Conservation (phyloP, 2,113 vertebrate species). For the Monopterus albus region DNA sequence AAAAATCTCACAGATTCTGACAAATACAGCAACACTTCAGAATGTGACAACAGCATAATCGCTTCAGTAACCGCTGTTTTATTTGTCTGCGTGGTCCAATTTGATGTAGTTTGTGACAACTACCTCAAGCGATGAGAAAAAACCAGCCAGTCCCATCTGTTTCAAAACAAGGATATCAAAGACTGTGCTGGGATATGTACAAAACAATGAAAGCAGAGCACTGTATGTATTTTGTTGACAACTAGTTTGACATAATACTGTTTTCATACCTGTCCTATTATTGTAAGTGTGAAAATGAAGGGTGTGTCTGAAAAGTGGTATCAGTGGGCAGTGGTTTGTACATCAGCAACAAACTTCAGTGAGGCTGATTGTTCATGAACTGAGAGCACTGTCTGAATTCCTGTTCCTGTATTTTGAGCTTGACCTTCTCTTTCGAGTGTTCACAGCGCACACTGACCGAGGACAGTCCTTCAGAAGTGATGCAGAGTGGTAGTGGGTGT, state of each 20-base stretch:
- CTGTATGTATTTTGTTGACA: conserved; percentile 16
- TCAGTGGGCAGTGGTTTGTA: not conserved
- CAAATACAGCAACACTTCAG: conserved; percentile 46
- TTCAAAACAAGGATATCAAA: conserved; percentile 29
- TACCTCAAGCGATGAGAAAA: conserved; percentile 46
- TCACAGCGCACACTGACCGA: not conserved
- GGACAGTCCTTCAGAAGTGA: conserved; percentile 4
- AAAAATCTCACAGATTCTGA: conserved; percentile 21
- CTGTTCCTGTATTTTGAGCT: conserved; percentile 17
- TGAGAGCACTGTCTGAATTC: not conserved
- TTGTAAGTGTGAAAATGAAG: conserved; percentile 32
- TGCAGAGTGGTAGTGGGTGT: not conserved
- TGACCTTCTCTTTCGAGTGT: conserved; percentile 16
- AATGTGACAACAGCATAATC: conserved; percentile 60
- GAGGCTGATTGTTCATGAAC: conserved; percentile 9
- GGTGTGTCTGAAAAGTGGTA: not conserved
- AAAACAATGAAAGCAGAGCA: conserved; percentile 1
- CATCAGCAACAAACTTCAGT: conserved; percentile 12
- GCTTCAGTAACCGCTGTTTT: conserved; percentile 54
- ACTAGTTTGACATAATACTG: conserved; percentile 13
- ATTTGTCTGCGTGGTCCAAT: conserved; percentile 47
- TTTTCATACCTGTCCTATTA: conserved; percentile 22
- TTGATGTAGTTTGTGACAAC: conserved; percentile 49
- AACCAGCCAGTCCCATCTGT: conserved; percentile 51
- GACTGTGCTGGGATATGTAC: not conserved